These are phyloP conservation scores for Syngnathus typhle DNA, from an alignment of 2,113 vertebrate genomes.

Conservation along the genomic window DNA sequence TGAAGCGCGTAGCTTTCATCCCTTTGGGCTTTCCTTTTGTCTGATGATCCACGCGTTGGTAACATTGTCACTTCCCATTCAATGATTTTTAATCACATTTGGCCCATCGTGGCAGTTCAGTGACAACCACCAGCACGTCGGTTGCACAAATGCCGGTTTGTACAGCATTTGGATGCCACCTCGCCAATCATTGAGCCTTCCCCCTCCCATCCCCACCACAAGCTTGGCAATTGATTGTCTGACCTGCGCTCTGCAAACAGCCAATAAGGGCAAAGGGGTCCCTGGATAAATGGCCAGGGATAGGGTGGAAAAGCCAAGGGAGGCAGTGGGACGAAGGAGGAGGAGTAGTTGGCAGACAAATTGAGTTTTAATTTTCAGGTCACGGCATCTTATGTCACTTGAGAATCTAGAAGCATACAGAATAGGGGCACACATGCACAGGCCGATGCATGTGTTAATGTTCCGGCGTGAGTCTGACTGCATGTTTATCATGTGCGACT, in stretches of 20 bases:
- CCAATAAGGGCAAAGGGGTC: constrained; percentile 56
- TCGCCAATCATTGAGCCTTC: constrained; percentile 29
- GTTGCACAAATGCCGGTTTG: constrained; percentile 8
- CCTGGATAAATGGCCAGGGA: constrained; percentile 49
- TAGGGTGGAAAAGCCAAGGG: constrained; percentile 10
- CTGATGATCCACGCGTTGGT: constrained; percentile 49
- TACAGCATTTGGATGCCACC: constrained; percentile 31
- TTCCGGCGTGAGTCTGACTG: constrained; percentile 23
- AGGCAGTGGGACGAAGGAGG: constrained; percentile 32
- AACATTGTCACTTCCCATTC: constrained; percentile 58
- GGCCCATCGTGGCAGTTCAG: constrained; percentile 35
- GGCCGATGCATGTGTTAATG: constrained; percentile 16
- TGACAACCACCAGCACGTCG: constrained; percentile 11
- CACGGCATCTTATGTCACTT: constrained; percentile 65
- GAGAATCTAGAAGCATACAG: constrained; percentile 58
- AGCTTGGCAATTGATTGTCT: constrained; percentile 51
- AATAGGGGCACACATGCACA: constrained; percentile 12
- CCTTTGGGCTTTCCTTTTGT: constrained; percentile 46
- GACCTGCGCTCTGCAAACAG: constrained; percentile 54
- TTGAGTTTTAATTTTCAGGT: constrained; percentile 69
- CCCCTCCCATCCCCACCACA: constrained; percentile 27
- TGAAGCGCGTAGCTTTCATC: constrained; percentile 43
- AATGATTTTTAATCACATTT: constrained; percentile 52
- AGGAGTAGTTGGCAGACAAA: constrained; percentile 61
- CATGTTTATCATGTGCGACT: constrained; percentile 45